These are phyloP conservation scores for Hybos culiciformis DNA, from an alignment of 2,888 invertebrate species.

Conservation along the genomic window DNA sequence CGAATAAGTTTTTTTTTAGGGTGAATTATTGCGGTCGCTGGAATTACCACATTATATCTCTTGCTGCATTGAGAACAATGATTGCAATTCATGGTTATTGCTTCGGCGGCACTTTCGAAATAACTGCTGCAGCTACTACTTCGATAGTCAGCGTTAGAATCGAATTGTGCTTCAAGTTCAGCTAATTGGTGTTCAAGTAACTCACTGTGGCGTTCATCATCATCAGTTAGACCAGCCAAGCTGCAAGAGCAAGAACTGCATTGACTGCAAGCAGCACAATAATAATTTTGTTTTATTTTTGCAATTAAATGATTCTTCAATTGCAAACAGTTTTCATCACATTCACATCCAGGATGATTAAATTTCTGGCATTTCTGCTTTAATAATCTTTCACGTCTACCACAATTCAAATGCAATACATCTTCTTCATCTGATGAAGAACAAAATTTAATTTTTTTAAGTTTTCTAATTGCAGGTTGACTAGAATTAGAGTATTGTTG, in stretches of 20 bases:
- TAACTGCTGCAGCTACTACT: constrained; percentile 15
- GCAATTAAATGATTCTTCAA: too few relatives aligned
- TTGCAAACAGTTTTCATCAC: too few relatives aligned
- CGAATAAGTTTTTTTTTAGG: constrained; percentile 6
- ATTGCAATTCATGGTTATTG: constrained; percentile 4
- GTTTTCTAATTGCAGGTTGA: too few relatives aligned
- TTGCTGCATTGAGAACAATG: constrained; percentile 20
- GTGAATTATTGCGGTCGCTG: constrained; percentile 7
- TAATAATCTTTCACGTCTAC: too few relatives aligned
- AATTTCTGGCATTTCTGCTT: too few relatives aligned
- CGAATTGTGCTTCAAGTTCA: constrained; percentile 21
- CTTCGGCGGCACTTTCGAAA: constrained; percentile 9
- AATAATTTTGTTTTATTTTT: too few relatives aligned
- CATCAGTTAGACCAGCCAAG: constrained; percentile 10
- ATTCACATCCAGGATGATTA: too few relatives aligned
- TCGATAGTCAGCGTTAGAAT: constrained; percentile 16
- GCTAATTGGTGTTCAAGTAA: too few relatives aligned
- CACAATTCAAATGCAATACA: too few relatives aligned
- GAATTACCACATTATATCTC: constrained; percentile 13
- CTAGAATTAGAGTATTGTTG: too few relatives aligned
- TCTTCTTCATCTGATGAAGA: too few relatives aligned
- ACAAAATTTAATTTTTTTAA: too few relatives aligned
- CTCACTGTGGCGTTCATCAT: constrained; percentile 5
- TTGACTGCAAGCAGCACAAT: constrained; percentile 27
- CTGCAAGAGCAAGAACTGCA: constrained; percentile 28